phyloP scores from a whole-genome alignment of 2,797 vertebrate genomes.

The Poeciliopsis turneri region DNA sequence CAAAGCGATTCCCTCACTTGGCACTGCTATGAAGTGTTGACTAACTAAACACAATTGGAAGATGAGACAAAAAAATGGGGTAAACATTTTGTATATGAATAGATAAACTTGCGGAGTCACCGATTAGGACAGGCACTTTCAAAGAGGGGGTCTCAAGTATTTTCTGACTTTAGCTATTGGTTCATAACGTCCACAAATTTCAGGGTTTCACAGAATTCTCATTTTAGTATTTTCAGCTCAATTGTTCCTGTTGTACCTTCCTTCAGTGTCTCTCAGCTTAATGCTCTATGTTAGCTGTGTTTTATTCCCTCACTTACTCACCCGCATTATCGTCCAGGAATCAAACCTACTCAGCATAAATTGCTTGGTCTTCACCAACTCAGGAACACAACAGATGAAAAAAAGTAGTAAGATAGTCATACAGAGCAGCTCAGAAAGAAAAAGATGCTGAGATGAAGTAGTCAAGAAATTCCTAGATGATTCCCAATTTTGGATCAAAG shows the following conservation, averaged over 20 bases:
- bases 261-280: neutral
- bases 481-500: neutral
- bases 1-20: conserved; percentile 68
- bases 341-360: neutral
- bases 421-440: neutral
- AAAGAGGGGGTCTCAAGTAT: neutral
- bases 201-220: neutral
- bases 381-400: neutral
- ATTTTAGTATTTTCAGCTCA: neutral
- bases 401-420: neutral
- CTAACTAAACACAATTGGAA: conserved; percentile 34
- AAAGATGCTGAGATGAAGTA: neutral
- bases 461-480: neutral
- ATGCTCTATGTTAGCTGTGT: neutral
- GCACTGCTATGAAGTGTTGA: conserved; percentile 44
- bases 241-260: neutral
- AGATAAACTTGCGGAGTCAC: neutral
- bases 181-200: neutral
- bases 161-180: neutral
- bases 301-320: neutral
- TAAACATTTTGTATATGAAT: neutral
- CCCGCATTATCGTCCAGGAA: neutral
- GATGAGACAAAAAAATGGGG: conserved; percentile 11
- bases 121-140: too few relatives aligned
- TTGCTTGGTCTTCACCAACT: neutral